Evolutionary conservation across 2,797 vertebrate genomes (phyloP), one percentile per base, ranked within the genome.

Genomic region (Ammospiza maritima): DNA sequence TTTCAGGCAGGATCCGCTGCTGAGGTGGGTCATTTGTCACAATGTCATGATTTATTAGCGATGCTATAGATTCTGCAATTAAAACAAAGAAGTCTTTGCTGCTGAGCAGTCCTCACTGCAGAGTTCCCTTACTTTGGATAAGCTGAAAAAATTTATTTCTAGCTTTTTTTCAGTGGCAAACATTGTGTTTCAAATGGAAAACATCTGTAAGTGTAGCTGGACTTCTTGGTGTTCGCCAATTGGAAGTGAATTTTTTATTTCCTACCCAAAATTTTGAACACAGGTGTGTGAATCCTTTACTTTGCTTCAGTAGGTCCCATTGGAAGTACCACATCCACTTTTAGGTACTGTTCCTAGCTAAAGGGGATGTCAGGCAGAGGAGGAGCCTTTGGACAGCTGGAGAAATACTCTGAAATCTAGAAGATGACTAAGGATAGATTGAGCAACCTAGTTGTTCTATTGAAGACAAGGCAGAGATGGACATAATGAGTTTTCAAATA

Each of bases 1-100:
- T 87, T 91, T 87, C 45, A 64, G 70, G 73, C 81, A 86, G 70
- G 23, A 81, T 83, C 56, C 73, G 62, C 76, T 58, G 58, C 79
- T 72, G 70, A 92, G 74, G 19, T 9, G 3, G 10, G 36, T 77
- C 72, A 87, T 94, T 96, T 94, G 85, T 93, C 94, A 90, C 80
- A 70, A 22, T 86, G 65, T 75, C 89, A 61, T 16, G 73, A 73
- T 91, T 92, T 96, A 89, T 84, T 75, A 93, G 70, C 14, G 74
- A 69, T 73, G 67, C 53, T 65, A 74, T 58, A 71, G 74, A 78
- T 88, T 91, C 84, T 71, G 60, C 67, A 85, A 30, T 90, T 89
- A 75, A 83, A 87, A 87, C 60, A 86, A 91, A 81, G 70, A 34
- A 76, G 45, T 32, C 0, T 0, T 23, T 76, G 60, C 91, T 86